These are phyloP conservation scores for Cyanistes caeruleus DNA, from an alignment of 2,113 vertebrate genomes.

Conservation along the genomic window DNA sequence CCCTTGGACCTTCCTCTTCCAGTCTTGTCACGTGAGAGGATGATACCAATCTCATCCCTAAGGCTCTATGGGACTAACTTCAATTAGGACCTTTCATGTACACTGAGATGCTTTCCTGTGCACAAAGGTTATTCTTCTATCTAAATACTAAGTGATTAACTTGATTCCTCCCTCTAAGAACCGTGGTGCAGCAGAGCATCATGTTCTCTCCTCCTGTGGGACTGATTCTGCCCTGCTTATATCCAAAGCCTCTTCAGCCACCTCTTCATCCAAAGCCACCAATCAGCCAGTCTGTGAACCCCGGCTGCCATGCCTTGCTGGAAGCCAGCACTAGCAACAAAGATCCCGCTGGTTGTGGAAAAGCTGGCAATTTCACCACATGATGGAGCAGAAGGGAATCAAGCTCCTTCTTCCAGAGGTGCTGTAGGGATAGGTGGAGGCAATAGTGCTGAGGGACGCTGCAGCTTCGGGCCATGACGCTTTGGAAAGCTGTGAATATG, in stretches of 20 bases:
- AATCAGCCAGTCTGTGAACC: not conserved
- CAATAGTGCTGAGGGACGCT: not conserved
- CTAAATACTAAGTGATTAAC: not conserved
- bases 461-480: not conserved
- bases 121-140: not conserved
- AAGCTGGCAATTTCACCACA: not conserved
- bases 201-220: not conserved
- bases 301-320: not conserved
- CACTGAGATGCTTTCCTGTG: not conserved
- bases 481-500: not conserved
- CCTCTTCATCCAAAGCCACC: too few relatives aligned
- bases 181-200: rapidly evolving
- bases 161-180: not conserved
- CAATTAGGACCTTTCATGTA: not conserved
- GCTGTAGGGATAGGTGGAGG: not conserved
- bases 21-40: not conserved
- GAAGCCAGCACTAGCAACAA: not conserved
- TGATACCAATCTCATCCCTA: not conserved
- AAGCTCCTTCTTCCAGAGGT: not conserved
- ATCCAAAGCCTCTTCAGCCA: not conserved
- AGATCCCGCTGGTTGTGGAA: not conserved
- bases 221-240: not conserved
- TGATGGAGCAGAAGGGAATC: not conserved
- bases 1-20: not conserved
- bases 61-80: not conserved